These are phyloP conservation scores for Trachelus stipa DNA, from an alignment of 2,888 invertebrate genomes.

Conservation along the genomic window DNA sequence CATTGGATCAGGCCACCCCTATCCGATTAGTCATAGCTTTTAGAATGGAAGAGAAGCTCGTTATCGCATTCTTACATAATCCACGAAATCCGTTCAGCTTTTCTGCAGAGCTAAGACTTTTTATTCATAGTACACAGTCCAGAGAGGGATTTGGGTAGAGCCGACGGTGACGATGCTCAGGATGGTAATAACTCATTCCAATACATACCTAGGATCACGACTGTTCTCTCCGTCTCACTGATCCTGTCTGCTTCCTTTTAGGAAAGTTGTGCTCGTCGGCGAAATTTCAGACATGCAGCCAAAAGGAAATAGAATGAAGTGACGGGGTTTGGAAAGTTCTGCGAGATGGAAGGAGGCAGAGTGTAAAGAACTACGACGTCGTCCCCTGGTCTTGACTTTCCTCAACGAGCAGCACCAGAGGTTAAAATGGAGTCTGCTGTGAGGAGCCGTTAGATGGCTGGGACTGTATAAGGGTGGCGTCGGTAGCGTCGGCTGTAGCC, in stretches of 20 bases:
- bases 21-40: constrained; percentile 47
- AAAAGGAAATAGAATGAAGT: not conserved
- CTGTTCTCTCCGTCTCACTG: constrained; percentile 2
- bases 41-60: constrained; percentile 46
- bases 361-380: not conserved
- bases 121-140: not conserved
- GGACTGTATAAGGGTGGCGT: constrained; percentile 8
- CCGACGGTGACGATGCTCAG: not conserved
- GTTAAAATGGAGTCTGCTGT: constrained; percentile 51
- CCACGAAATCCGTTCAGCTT: constrained; percentile 55
- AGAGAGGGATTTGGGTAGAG: not conserved
- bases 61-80: constrained; percentile 54
- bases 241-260: not conserved
- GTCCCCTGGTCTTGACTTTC: constrained; percentile 26
- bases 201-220: not conserved
- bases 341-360: constrained; percentile 10
- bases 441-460: constrained; percentile 32
- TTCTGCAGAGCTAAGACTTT: constrained; percentile 40
- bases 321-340: not conserved
- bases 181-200: not conserved
- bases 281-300: not conserved
- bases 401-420: constrained; percentile 28
- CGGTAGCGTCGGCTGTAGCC: not conserved
- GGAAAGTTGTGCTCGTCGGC: not conserved
- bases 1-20: constrained; percentile 33